Evolutionary conservation across 2,888 invertebrate species (phyloP), one percentile per base, ranked within the genome.

Genomic region (Fragum fragum): DNA sequence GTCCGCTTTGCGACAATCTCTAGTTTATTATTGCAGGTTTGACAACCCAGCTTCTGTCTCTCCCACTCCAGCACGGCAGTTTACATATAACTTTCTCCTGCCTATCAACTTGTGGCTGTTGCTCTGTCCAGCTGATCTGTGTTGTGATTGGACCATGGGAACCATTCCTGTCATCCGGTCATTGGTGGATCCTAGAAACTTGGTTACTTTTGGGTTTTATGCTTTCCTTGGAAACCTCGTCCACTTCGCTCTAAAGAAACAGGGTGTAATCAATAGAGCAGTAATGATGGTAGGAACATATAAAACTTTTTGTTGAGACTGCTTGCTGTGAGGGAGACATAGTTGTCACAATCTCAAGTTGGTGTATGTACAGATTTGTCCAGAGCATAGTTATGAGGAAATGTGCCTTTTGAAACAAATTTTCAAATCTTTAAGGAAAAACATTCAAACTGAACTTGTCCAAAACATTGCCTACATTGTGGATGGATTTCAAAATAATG

Each of bases 111-210:
- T 97, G 74, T 98, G 98, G 97, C 95, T 99, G 87, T 95, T 99
- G 87, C 96, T 98, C 73, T 96, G 97, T 92, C 99, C 99, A 1
- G 97, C 97, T 89, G 96, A 97, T 89, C 96, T 99, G 76, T 99
- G 99, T 95, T 99, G 99, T 95, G 99, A 99, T 95, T 99, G 99
- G 99, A 99, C 99, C 63, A 99, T 99, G 99, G 99, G 98, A 73
- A 98, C 98, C 9, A 97, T 99, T 77, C 97, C 98, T 0, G 95
- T 99, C 75, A 95, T 99, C 66, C 96, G 97, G 89, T 96, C 97
- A 52, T 96, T 98, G 93, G 92, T 96, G 6, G 99, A 99, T 95
- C 95, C 96, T 0, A 96, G 99, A 57, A 98, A 98, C 95, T 87
- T 98, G 66, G 96, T 96, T 21, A 98, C 98, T 0, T 69, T 98